A percentile compares a stretch with the other conserved stretches of the same genome.
Conservation (phyloP, 2,888 invertebrate genomes). For the Abrostola triplasia region DNA sequence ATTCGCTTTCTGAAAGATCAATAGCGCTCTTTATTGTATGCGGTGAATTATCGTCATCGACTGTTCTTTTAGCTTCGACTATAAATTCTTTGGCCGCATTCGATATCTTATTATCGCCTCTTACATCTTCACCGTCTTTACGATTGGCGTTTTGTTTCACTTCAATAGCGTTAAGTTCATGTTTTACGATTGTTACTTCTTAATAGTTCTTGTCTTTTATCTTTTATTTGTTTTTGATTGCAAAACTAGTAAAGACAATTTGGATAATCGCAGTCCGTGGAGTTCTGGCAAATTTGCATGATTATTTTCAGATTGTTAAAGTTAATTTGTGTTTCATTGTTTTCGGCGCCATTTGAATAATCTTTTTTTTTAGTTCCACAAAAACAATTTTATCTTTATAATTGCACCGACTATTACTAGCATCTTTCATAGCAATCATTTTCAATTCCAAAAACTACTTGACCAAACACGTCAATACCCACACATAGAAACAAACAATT, state of each 20-base stretch:
- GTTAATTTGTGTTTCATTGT: conserved; percentile 14
- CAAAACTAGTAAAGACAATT: conserved; percentile 23
- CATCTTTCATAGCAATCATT: background rate
- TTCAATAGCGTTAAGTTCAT: conserved; percentile 60
- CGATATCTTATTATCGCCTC: conserved; percentile 82
- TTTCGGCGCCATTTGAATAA: conserved; percentile 8
- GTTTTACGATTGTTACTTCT: conserved; percentile 58
- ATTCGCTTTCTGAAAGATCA: conserved; percentile 87
- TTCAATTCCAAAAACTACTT: conserved; percentile 1
- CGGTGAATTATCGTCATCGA: conserved; percentile 83
- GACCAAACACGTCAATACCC: conserved; percentile 6
- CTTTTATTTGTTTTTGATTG: conserved; percentile 43
- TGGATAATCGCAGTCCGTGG: conserved; percentile 21
- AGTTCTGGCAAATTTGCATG: conserved; percentile 34
- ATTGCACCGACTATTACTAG: background rate
- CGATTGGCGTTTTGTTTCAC: conserved; percentile 67
- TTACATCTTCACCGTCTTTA: conserved; percentile 77
- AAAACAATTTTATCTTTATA: background rate
- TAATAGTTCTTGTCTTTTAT: conserved; percentile 48
- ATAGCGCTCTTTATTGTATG: conserved; percentile 85
- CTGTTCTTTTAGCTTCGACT: conserved; percentile 75
- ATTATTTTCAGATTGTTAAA: conserved; percentile 21
- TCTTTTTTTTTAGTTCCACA: background rate
- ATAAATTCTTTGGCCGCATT: conserved; percentile 77
- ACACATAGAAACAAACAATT: conserved; percentile 25